A percentile compares a stretch with the other conserved stretches of the same genome.
Conservation (phyloP, 1,140 invertebrate genomes). For the Sesamia nonagrioides region DNA sequence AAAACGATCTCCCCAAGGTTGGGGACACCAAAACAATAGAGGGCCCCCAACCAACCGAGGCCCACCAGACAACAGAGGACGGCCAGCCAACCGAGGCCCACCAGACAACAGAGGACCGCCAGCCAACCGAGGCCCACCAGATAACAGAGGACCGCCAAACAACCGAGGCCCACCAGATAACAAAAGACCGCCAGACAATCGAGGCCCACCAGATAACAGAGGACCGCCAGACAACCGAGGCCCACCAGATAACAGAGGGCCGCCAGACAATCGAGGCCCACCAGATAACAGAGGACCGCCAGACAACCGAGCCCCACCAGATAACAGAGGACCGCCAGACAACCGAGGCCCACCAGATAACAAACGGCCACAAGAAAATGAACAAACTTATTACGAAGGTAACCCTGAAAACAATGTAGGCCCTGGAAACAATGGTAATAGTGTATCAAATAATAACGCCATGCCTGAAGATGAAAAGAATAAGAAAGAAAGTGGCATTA, state of each 20-base stretch:
- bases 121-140: background rate
- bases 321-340: slow-evolving; percentile 39
- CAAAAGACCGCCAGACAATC: background rate
- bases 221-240: slow-evolving; percentile 19
- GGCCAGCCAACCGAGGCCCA: slow-evolving; percentile 43
- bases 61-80: slow-evolving; percentile 43
- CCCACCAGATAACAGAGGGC: slow-evolving; percentile 43
- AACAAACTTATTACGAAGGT: background rate
- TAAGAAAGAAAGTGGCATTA: background rate
- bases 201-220: background rate
- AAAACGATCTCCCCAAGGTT: background rate
- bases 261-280: slow-evolving; percentile 44
- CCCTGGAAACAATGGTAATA: background rate
- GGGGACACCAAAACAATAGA: background rate
- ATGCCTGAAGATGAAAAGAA: background rate
- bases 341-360: slow-evolving; percentile 38
- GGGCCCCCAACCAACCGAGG: slow-evolving; percentile 20
- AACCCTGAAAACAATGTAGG: background rate
- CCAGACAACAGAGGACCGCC: slow-evolving; percentile 15
- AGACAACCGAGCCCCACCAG: slow-evolving; percentile 31
- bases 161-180: background rate
- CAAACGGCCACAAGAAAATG: background rate
- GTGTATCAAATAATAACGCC: background rate
- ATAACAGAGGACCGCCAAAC: background rate
- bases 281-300: slow-evolving; percentile 25